Conservation (phyloP, 2,797 vertebrate genomes). For the Paratrypauchen microcephalus region DNA sequence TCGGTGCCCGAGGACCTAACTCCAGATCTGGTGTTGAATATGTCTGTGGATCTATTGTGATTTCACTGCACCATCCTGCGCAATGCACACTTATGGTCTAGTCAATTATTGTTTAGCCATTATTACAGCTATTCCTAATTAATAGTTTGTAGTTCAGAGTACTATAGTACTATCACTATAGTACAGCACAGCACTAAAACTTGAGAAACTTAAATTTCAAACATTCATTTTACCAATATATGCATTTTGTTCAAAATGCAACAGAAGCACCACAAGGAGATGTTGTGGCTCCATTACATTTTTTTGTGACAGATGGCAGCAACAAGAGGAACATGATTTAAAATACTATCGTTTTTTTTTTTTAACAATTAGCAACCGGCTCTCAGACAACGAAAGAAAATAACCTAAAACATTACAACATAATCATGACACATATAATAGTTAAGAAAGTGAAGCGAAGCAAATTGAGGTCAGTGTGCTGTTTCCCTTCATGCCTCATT, state of each 20-base stretch:
- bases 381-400: background rate
- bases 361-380: slow-evolving; percentile 6
- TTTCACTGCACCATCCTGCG: no score
- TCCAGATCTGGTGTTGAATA: no score
- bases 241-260: background rate
- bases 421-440: background rate
- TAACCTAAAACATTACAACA: slow-evolving; percentile 11
- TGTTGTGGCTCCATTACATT: slow-evolving; percentile 13
- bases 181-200: no score
- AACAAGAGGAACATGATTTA: background rate
- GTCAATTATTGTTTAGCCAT: no score
- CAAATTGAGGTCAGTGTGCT: slow-evolving; percentile 74
- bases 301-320: slow-evolving; percentile 19
- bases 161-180: no score
- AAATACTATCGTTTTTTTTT: background rate
- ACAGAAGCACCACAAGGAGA: background rate
- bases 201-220: no score
- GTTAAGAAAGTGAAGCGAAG: slow-evolving; percentile 14
- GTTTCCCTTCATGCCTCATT: slow-evolving; percentile 55
- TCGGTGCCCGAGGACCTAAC: no score
- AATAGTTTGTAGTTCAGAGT: no score
- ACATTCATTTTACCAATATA: no score
- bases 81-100: no score
- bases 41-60: no score
- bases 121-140: no score